Base-by-base conservation (phyloP, 2,113 vertebrate genomes). In the Cichladusa arquata region DNA sequence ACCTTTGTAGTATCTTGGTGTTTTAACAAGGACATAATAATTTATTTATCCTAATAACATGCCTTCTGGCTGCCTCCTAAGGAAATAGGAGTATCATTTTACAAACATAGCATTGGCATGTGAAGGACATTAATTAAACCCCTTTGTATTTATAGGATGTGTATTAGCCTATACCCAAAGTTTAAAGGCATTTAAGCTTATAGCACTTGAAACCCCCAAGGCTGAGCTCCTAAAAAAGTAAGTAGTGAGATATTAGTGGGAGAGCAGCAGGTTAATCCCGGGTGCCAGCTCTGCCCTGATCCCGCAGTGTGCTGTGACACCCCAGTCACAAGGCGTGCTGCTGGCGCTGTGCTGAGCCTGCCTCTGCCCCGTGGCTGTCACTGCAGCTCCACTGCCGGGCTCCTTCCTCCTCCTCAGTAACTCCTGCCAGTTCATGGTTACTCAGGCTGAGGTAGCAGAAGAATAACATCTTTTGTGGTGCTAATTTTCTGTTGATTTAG, bases 401-500 rank as follows among this genome's bases (percentile, higher is more conserved):
- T 83, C 25, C 74, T 54, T 50, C 56, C 23, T 18, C 25, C n/a
- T 71, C 17, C 62, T 83, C 74, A 7, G 18, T 50, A 36, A 28
- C 0, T 64, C 66, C 38, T 36, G 40, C 15, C 50, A 58, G 1
- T 28, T 51, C 60, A 2, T 12, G 56, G 38, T 67, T 86, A 80
- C 28, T 47, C 40, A 14, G 19, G 69, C 14, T 23, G 19, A 64
- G 26, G 10, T 10, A 56, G 42, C 36, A 56, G 66, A 82, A 82
- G 62, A 92, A 72, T 44, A 86, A 34, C 70, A 65, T 56, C 57
- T 81, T 83, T 81, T 85, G 54, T 90, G 42, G 38, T 48, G 80
- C 86, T 93, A 31, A 90, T 95, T 88, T 94, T 86, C 33, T 88
- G 91, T 92, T 93, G 83, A 4, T 94, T 94, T 93, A 78, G 80